Percentiles rank a stretch among this genome's conserved stretches.
These are phyloP conservation scores for Druon quercuslanigerum DNA, from an alignment of 1,140 invertebrate species.

Conservation along the genomic window DNA sequence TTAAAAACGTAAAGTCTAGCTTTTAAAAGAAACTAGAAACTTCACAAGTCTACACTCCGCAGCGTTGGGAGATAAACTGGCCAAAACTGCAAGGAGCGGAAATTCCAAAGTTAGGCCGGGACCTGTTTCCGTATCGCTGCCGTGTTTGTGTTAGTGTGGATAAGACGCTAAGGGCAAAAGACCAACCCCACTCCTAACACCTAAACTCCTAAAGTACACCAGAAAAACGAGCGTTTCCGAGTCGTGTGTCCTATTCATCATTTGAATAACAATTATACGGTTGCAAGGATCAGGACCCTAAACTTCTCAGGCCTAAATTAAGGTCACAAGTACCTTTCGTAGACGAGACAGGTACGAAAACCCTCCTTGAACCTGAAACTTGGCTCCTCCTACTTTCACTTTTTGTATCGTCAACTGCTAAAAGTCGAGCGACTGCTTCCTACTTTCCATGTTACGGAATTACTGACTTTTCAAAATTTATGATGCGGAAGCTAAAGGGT, in stretches of 20 bases:
- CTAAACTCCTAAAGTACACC: background rate
- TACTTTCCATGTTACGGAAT: too few relatives aligned
- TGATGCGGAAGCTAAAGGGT: too few relatives aligned
- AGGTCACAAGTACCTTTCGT: too few relatives aligned
- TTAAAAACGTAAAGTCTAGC: background rate
- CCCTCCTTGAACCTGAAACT: too few relatives aligned
- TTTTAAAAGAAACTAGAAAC: background rate
- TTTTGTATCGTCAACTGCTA: too few relatives aligned
- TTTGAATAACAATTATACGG: background rate
- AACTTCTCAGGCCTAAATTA: too few relatives aligned
- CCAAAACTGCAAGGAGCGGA: constrained; percentile 14
- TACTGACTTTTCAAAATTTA: too few relatives aligned
- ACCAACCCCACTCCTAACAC: background rate
- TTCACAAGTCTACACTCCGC: background rate
- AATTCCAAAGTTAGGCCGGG: constrained; percentile 7
- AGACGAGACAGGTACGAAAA: too few relatives aligned
- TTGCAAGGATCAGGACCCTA: too few relatives aligned
- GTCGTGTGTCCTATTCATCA: background rate
- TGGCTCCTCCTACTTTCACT: too few relatives aligned
- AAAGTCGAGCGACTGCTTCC: too few relatives aligned
- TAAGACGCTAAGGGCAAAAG: constrained; percentile 11
- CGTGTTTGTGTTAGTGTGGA: background rate
- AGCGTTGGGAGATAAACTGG: constrained; percentile 1
- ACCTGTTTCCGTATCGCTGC: background rate
- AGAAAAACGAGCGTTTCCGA: background rate